Evolutionary conservation across 2,797 vertebrate species (phyloP), one percentile per base, ranked within the genome.

Genomic region (Sebastes taczanowskii): DNA sequence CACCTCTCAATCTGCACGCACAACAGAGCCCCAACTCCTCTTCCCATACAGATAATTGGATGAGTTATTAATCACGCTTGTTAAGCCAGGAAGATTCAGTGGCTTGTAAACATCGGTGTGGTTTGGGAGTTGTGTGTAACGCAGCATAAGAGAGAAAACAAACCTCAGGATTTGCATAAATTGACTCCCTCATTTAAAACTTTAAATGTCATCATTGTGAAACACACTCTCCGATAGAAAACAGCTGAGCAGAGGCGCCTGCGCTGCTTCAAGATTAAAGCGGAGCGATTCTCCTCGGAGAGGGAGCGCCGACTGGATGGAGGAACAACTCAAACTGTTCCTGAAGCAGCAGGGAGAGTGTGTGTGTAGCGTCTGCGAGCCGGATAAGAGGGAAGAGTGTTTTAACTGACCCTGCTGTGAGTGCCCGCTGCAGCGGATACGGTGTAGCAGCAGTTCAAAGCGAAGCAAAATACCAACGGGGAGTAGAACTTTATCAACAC

Each of bases 351-450:
- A 73, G 73, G 74, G 74, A 69, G 59, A n/a, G 52, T 35, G 78
- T 22, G 73, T 52, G 82, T 52, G 71, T 52, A 82, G 78, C 23
- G 55, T 77, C 64, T 52, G 32, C 66, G 80, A 74, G 82, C 85
- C 77, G 78, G 84, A 91, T 86, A 76, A 85, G 64, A 59, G 23
- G 85, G 84, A 78, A 83, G 86, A 85, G 80, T 87, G 86, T 88
- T 89, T 89, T 78, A 9, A 64, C 71, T 76, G 83, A 87, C 67
- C 89, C 90, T 22, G 86, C 91, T 90, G 92, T 77, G 90, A 42
- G 65, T 23, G 81, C 76, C 86, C 23, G 84, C 83, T 78, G 86
- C 65, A 77, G 80, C 71, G 83, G 90, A 90, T 88, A 77, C 27
- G 13, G 59, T 2, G 2, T 2, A 70, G 79, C 66, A 71, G 42